A percentile compares a stretch with the other conserved stretches of the same genome.
phyloP scores from a whole-genome alignment of 2,888 invertebrate genomes.

The Acheta domesticus region DNA sequence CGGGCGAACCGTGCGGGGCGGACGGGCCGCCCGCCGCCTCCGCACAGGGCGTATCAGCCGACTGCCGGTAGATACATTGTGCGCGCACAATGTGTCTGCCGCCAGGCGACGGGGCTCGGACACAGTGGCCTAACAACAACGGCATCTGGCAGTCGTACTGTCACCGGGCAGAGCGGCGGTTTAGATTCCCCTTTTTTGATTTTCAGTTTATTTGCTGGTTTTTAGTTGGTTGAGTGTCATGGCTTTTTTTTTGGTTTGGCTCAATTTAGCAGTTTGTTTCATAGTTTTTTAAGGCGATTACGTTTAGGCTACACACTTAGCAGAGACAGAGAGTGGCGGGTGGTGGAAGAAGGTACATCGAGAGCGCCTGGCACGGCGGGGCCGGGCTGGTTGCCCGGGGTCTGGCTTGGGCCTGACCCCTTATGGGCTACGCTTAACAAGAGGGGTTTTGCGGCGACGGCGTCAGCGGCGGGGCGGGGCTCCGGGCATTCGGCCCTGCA shows the following conservation, averaged over 20 bases:
- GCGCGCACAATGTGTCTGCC: conserved; percentile 35
- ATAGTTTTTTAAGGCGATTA: conserved; percentile 25
- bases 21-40: conserved; percentile 18
- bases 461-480: not conserved
- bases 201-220: conserved; percentile 25
- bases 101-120: conserved; percentile 34
- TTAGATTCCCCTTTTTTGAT: conserved; percentile 35
- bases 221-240: conserved; percentile 23
- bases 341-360: conserved; percentile 2
- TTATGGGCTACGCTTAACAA: not conserved
- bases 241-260: conserved; percentile 27
- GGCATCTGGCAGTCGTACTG: conserved; percentile 41
- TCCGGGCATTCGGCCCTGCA: not conserved
- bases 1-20: not conserved
- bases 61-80: not conserved
- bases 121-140: conserved; percentile 40
- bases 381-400: not conserved
- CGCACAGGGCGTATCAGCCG: not conserved
- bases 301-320: conserved; percentile 24
- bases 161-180: conserved; percentile 38
- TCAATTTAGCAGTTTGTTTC: conserved; percentile 24
- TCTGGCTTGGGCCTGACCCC: conserved; percentile 1
- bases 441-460: not conserved
- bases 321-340: not conserved
- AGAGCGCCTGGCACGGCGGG: not conserved